Conservation (phyloP, 2,797 vertebrate species). For the Hemitrygon akajei region DNA sequence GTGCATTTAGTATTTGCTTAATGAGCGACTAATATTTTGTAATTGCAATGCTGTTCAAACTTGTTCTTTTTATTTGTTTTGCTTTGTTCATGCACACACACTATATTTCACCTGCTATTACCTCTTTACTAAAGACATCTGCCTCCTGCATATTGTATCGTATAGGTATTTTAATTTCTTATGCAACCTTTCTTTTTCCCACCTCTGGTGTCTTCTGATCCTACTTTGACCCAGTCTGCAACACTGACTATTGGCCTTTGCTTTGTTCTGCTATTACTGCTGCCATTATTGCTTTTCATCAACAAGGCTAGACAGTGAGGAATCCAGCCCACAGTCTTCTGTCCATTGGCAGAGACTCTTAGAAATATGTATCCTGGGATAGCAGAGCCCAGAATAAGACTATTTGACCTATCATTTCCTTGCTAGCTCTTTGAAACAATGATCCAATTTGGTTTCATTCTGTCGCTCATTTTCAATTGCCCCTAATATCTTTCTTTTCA, state of each 20-base stretch:
- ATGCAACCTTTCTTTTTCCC: too few relatives aligned
- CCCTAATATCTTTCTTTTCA: not conserved
- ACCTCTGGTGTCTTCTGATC: not conserved
- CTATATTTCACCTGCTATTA: not conserved
- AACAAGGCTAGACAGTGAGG: not conserved
- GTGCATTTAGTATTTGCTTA: not conserved
- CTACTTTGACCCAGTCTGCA: not conserved
- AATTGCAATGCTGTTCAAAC: not conserved
- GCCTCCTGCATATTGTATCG: not conserved
- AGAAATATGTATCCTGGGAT: not conserved
- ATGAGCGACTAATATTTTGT: not conserved
- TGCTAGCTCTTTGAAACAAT: not conserved
- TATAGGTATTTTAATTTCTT: not conserved
- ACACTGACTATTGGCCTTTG: not conserved
- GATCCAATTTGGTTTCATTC: not conserved
- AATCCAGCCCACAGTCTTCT: not conserved
- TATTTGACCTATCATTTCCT: not conserved
- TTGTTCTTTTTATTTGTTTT: slow-evolving; percentile 5
- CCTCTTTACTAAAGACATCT: too few relatives aligned
- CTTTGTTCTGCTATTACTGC: not conserved
- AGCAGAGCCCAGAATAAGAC: not conserved
- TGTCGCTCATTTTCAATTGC: not conserved
- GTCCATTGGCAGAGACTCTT: not conserved
- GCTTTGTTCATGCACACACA: not conserved
- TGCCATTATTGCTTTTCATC: not conserved